Conservation (phyloP, 2,797 vertebrate species). For the Anomalospiza imberbis region DNA sequence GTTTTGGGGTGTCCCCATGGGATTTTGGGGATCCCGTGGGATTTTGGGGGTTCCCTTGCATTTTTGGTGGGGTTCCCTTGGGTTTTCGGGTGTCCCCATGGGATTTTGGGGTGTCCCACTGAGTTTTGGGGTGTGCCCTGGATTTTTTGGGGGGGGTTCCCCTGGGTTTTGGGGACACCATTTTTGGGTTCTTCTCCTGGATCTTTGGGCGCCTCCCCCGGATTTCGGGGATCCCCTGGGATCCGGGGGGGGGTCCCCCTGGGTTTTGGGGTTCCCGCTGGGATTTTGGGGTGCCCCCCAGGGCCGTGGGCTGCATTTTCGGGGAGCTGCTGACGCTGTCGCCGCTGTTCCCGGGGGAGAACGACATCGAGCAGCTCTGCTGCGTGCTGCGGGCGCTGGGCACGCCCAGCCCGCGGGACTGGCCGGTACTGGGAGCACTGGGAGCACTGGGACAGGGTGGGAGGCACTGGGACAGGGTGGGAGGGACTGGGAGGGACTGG, state of each 20-base stretch:
- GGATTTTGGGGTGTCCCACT: too few species aligned
- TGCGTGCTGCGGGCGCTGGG: not conserved
- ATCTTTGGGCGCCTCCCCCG: not conserved
- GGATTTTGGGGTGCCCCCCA: not conserved
- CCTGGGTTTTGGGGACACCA: too few species aligned
- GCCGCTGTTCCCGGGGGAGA: not conserved
- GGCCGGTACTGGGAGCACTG: not conserved
- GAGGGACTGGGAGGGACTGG: too few species aligned
- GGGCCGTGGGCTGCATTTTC: not conserved
- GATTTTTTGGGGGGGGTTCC: not conserved
- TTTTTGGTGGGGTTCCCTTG: too few species aligned
- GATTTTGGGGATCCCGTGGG: not conserved
- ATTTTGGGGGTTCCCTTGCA: too few species aligned
- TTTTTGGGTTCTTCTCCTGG: too few species aligned
- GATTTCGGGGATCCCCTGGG: too few species aligned
- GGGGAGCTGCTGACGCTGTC: not conserved
- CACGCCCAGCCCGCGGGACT: not conserved
- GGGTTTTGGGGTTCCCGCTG: not conserved
- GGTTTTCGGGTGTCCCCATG: not conserved
- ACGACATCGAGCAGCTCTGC: not conserved
- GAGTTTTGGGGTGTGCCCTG: too few species aligned
- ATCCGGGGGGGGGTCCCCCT: too few species aligned
- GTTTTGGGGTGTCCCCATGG: too few species aligned
- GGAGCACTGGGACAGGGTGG: too few species aligned
- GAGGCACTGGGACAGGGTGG: too few species aligned